These are phyloP conservation scores for Notarius lentiginosus DNA, from an alignment of 2,113 vertebrate species.

Conservation along the genomic window DNA sequence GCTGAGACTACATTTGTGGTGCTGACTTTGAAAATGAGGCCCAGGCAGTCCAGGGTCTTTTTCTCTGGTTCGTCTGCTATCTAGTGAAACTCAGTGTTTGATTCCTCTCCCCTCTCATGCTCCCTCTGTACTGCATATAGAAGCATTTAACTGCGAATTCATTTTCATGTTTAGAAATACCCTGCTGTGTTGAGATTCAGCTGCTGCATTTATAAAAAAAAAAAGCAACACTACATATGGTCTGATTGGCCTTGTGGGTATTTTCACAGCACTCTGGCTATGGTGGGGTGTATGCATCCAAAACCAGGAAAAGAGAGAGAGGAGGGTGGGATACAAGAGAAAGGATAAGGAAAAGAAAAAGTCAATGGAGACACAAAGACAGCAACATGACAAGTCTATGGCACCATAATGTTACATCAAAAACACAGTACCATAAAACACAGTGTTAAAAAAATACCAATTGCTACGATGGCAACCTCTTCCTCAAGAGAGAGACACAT, in stretches of 20 bases:
- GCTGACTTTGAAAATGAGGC: constrained; percentile 54
- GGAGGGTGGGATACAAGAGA: background rate
- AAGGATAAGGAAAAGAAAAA: constrained; percentile 27
- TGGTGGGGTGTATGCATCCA: constrained; percentile 45
- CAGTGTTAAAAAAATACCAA: constrained; percentile 41
- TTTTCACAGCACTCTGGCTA: constrained; percentile 61
- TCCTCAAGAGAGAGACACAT: constrained; percentile 42
- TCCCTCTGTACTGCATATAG: constrained; percentile 67
- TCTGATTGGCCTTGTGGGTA: constrained; percentile 68
- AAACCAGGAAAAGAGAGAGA: constrained; percentile 30
- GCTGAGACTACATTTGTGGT: constrained; percentile 52
- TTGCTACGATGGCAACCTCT: constrained; percentile 26
- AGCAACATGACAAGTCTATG: constrained; percentile 44
- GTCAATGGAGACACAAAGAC: constrained; percentile 39
- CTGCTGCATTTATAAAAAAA: constrained; percentile 66
- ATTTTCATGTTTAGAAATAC: constrained; percentile 76
- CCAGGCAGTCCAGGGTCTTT: constrained; percentile 43
- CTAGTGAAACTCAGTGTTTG: constrained; percentile 68
- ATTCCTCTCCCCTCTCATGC: constrained; percentile 51
- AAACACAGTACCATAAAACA: constrained; percentile 43
- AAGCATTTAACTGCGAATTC: constrained; percentile 76
- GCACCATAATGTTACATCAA: constrained; percentile 52
- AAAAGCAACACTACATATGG: constrained; percentile 68
- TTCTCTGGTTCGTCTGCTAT: constrained; percentile 54
- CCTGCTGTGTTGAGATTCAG: constrained; percentile 74